These are phyloP conservation scores for Callorhinus ursinus DNA, from an alignment of 2,113 vertebrate species.

Conservation along the genomic window DNA sequence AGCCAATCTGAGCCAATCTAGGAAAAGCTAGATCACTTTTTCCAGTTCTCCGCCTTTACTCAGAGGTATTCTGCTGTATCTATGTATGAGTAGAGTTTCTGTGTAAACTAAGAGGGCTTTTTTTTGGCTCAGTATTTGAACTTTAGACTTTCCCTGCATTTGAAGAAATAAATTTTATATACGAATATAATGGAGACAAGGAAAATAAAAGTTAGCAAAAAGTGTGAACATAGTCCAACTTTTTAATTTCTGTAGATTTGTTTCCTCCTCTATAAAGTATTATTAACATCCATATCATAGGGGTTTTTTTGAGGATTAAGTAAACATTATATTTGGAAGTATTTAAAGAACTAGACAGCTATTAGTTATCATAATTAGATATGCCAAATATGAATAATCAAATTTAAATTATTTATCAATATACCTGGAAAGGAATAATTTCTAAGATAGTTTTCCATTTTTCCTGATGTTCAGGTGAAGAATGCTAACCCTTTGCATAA, in stretches of 20 bases:
- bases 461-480: conserved; percentile 31
- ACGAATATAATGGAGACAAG: not conserved
- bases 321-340: not conserved
- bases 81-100: not conserved
- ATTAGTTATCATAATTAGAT: not conserved
- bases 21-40: not conserved
- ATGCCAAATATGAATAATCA: not conserved
- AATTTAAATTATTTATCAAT: not conserved
- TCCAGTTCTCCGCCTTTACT: not conserved
- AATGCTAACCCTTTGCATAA: not conserved
- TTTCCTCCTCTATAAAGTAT: not conserved
- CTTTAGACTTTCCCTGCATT: not conserved
- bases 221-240: not conserved
- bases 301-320: not conserved
- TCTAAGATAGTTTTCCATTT: conserved; percentile 27
- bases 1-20: not conserved
- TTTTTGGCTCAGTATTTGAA: not conserved
- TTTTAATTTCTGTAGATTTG: not conserved
- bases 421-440: not conserved
- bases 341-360: not conserved
- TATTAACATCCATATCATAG: not conserved
- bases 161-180: not conserved
- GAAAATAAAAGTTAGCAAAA: not conserved
- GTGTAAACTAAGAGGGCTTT: not conserved
- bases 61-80: not conserved